Conservation (phyloP, 1,140 invertebrate species). For the Goniozus legneri region DNA sequence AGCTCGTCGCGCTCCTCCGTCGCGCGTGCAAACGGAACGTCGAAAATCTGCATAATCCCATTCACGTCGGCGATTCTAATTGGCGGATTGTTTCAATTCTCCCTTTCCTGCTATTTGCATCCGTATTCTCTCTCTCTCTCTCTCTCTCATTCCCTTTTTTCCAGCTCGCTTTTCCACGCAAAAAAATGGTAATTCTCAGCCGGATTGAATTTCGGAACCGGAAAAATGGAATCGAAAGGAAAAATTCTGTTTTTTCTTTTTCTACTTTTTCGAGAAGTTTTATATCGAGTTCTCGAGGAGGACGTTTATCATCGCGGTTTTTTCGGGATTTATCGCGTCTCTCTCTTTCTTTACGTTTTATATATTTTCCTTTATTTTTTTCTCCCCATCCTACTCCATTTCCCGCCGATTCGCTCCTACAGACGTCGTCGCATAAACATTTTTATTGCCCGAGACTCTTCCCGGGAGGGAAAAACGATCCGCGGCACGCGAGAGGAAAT, state of each 20-base stretch:
- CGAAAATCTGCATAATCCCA: conserved; percentile 53
- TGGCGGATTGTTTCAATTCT: conserved; percentile 55
- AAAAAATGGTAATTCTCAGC: not conserved
- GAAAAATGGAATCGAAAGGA: no score
- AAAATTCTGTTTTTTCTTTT: no score
- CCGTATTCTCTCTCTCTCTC: conserved; percentile 8
- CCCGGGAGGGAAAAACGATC: conserved; percentile 27
- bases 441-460: conserved; percentile 34
- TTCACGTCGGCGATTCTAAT: conserved; percentile 52
- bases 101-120: conserved; percentile 45
- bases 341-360: not conserved
- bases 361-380: conserved; percentile 3
- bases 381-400: no score
- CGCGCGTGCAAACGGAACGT: conserved; percentile 19
- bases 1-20: conserved; percentile 25
- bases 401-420: no score
- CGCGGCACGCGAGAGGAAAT: conserved; percentile 19
- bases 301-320: no score
- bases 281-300: no score
- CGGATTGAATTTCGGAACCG: conserved; percentile 1
- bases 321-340: no score
- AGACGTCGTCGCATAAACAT: conserved; percentile 40
- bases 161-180: conserved; percentile 4
- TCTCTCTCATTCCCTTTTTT: conserved; percentile 10
- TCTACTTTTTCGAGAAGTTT: not conserved